Conservation (phyloP, 2,113 vertebrate genomes). For the Clarias batrachus region DNA sequence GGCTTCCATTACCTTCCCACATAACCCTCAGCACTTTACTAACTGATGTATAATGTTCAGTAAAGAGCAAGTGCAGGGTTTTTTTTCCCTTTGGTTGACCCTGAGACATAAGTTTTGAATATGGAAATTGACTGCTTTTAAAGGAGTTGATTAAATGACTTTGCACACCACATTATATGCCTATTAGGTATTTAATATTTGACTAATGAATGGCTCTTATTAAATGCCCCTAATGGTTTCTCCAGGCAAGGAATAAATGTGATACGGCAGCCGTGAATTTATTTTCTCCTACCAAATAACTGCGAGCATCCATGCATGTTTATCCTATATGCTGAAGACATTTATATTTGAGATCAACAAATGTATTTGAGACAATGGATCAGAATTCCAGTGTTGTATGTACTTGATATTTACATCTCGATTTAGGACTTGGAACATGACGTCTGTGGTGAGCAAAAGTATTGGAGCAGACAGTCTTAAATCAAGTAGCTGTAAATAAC, state of each 20-base stretch:
- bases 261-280: slow-evolving; percentile 40
- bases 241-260: slow-evolving; percentile 45
- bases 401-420: background rate
- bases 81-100: slow-evolving; percentile 33
- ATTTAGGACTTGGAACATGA: background rate
- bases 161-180: slow-evolving; percentile 46
- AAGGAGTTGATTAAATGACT: slow-evolving; percentile 42
- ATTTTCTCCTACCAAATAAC: slow-evolving; percentile 5
- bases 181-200: slow-evolving; percentile 52
- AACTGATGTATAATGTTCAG: background rate
- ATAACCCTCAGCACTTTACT: background rate
- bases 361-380: background rate
- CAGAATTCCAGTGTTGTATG: background rate
- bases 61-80: slow-evolving; percentile 11
- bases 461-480: background rate
- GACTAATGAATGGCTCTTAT: slow-evolving; percentile 48
- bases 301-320: background rate
- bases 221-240: slow-evolving; percentile 50
- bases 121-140: slow-evolving; percentile 49
- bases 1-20: background rate
- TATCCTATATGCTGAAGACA: background rate
- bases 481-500: background rate
- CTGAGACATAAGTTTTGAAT: slow-evolving; percentile 46
- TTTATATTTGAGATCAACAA: background rate
- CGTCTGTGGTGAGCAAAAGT: background rate